Evolutionary conservation across 2,113 vertebrate genomes (phyloP).

Genomic region (Sander vitreus): DNA sequence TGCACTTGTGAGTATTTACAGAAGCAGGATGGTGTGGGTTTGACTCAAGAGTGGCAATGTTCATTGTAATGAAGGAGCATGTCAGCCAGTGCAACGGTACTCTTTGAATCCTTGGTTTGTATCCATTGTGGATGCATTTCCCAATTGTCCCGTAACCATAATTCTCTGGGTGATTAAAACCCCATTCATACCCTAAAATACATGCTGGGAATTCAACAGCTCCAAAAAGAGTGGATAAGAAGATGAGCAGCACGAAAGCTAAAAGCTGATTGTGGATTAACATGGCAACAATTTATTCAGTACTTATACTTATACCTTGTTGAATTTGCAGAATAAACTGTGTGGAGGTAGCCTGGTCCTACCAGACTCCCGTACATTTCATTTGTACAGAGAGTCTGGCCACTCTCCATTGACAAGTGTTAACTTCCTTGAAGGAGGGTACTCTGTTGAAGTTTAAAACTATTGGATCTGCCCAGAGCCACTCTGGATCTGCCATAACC

Average conservation of each 20-base stretch:
- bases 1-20: not conserved
- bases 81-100: too few relatives aligned
- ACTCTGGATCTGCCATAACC: too few relatives aligned
- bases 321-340: not conserved
- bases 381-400: too few relatives aligned
- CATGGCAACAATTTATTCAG: not conserved
- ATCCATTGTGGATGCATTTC: not conserved
- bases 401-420: too few relatives aligned
- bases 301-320: too few relatives aligned
- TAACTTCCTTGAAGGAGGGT: too few relatives aligned
- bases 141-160: not conserved
- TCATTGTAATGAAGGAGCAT: not conserved
- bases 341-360: not conserved
- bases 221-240: not conserved
- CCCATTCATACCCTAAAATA: not conserved
- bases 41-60: not conserved
- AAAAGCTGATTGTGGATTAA: not conserved
- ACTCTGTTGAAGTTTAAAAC: too few relatives aligned
- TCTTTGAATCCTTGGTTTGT: too few relatives aligned
- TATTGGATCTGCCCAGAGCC: too few relatives aligned
- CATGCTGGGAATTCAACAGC: not conserved
- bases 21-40: not conserved
- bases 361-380: too few relatives aligned
- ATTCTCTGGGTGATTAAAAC: not conserved
- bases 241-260: not conserved